phyloP scores from a whole-genome alignment of 2,113 vertebrate genomes.

The Thomomys bottae region DNA sequence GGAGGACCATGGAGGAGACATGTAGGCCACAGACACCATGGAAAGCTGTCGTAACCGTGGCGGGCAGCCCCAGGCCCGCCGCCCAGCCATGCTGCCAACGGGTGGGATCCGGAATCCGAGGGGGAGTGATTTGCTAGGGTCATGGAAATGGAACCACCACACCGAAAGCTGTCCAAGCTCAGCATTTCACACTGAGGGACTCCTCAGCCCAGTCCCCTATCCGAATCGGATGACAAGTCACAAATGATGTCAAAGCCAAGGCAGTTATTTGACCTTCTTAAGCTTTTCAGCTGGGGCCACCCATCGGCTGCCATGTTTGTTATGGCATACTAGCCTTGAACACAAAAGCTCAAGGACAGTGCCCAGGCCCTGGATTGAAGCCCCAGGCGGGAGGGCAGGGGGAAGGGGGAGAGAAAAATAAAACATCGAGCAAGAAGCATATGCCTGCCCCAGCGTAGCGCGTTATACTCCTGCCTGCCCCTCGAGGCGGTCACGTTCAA shows the following conservation, averaged over 20 bases:
- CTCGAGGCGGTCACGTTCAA: too few species aligned
- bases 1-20: background rate
- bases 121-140: accelerated
- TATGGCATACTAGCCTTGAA: background rate
- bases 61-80: too few species aligned
- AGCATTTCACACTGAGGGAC: accelerated
- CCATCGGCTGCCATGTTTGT: background rate
- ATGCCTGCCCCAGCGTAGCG: too few species aligned
- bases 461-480: background rate
- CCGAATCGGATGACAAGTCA: too few species aligned
- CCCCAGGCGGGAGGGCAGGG: too few species aligned
- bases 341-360: too few species aligned
- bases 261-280: background rate
- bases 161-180: background rate
- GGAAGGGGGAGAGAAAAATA: too few species aligned
- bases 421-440: accelerated
- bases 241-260: background rate
- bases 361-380: too few species aligned
- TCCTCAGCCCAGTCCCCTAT: too few species aligned
- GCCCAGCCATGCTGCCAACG: background rate
- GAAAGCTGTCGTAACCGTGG: too few species aligned
- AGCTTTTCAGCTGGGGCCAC: background rate
- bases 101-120: background rate
- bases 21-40: too few species aligned
- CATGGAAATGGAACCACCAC: background rate